Base-by-base conservation (phyloP, 1,140 invertebrate genomes). In the Acromyrmex echinatior region DNA sequence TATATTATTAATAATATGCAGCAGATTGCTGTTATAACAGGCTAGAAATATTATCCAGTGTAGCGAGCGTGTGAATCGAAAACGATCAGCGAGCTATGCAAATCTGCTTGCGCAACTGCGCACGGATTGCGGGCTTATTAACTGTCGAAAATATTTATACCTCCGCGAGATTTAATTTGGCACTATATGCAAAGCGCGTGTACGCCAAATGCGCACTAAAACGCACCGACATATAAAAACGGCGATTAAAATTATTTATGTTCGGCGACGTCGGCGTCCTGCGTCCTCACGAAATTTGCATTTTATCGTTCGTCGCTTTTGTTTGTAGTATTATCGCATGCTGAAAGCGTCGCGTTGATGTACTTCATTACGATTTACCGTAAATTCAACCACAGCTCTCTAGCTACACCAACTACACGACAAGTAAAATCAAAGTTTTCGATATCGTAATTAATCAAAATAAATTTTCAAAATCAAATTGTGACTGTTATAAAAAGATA, bases 191-290 rank as follows among this genome's bases (percentile, higher is more conserved):
- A 86, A 80, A 86, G 60, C 63, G 76, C 39, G 56, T 62, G n/a
- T 56, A 25, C 65, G 35, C 65, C 45, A 71, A 86, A 62, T 39
- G 21, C 45, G 65, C 68, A 73, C 49, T 71, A 71, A 71, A 86
- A 66, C 71, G 82, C 73, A 85, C 49, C 74, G 74, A 86, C 62
- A 35, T 79, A 86, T 86, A 86, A 86, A 87, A 87, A 74, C 79
- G 62, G 25, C 35, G 62, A 87, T 84, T 87, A 87, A 87, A 82
- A 84, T 87, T 70, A 87, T 87, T 87, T 76, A 87, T 74, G 60
- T 68, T 49, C 25, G 28, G 35, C 21, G 60, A 31, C 68, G 78
- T 60, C 35, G 58, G n/a, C 51, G 60, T 66, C 73, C 49, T 58
- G 68, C 70, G 51, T 70, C n/a, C 21, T 70, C 28, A 28, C 68